A percentile compares a stretch with the other conserved stretches of the same genome.
Evolutionary conservation across 2,113 vertebrate species (phyloP).

Genomic region (Hiodon alosoides): DNA sequence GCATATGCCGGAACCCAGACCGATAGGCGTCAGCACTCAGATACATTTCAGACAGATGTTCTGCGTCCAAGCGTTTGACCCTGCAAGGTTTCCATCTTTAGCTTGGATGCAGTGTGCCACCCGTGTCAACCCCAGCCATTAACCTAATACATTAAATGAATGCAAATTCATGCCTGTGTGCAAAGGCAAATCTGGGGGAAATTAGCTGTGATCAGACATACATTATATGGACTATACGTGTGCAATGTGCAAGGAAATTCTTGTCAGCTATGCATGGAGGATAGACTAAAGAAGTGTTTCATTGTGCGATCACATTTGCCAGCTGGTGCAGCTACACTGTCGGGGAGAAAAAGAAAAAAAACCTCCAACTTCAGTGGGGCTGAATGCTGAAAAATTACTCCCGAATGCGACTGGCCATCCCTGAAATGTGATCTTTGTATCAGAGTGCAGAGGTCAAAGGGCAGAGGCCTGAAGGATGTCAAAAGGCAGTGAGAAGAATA

Average conservation of each 20-base stretch:
- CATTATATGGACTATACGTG: too few species aligned
- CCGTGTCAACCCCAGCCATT: too few species aligned
- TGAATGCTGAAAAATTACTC: conserved; percentile 45
- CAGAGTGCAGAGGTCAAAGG: conserved; percentile 58
- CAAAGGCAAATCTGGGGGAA: too few species aligned
- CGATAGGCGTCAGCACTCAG: not conserved
- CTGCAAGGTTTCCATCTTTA: not conserved
- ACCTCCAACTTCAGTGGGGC: conserved; percentile 30
- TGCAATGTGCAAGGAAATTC: too few species aligned
- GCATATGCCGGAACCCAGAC: too few species aligned
- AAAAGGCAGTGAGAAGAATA: conserved; percentile 58
- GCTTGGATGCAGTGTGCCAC: not conserved
- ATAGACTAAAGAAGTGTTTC: too few species aligned
- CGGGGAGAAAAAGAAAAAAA: conserved; percentile 17
- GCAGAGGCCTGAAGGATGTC: conserved; percentile 44
- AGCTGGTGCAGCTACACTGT: conserved; percentile 6
- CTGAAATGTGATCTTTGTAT: conserved; percentile 57
- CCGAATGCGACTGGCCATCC: conserved; percentile 42
- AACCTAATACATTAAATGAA: too few species aligned
- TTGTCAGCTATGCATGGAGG: too few species aligned
- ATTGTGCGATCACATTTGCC: not conserved
- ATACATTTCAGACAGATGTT: not conserved
- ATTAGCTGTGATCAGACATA: too few species aligned
- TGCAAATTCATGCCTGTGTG: too few species aligned
- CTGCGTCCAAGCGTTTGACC: not conserved